Percentiles rank a stretch among this genome's conserved stretches.
Conservation (phyloP, 2,888 invertebrate species). For the Zygogramma bicolorata region DNA sequence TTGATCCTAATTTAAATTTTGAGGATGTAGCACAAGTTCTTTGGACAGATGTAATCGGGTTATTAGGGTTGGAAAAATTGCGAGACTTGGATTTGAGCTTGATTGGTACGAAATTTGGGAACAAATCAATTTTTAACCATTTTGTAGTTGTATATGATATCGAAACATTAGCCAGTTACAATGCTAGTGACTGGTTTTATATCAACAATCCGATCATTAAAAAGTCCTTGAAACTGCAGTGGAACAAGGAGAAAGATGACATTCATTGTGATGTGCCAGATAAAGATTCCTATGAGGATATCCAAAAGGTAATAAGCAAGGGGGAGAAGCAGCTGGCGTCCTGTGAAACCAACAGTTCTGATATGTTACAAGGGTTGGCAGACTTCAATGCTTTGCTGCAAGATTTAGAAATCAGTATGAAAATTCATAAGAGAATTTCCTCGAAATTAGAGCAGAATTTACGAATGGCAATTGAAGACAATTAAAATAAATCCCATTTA, state of each 20-base stretch:
- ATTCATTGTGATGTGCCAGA: slow-evolving; percentile 14
- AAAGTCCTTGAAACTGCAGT: slow-evolving; percentile 63
- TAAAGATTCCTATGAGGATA: slow-evolving; percentile 19
- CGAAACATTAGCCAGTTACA: slow-evolving; percentile 69
- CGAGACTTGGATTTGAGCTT: slow-evolving; percentile 63
- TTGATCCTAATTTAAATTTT: slow-evolving; percentile 65
- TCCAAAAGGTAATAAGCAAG: slow-evolving; percentile 37
- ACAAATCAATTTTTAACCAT: slow-evolving; percentile 57
- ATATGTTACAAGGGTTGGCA: slow-evolving; percentile 52
- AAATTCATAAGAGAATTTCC: slow-evolving; percentile 58
- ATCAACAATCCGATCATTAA: slow-evolving; percentile 59
- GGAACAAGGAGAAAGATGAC: slow-evolving; percentile 38
- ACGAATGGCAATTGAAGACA: slow-evolving; percentile 42
- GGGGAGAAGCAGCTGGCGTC: slow-evolving; percentile 23
- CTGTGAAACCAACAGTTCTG: slow-evolving; percentile 31
- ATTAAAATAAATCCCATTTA: slow-evolving; percentile 15
- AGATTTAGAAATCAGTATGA: slow-evolving; percentile 62
- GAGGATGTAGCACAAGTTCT: slow-evolving; percentile 66
- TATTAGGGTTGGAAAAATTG: slow-evolving; percentile 71
- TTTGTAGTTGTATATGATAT: slow-evolving; percentile 71
- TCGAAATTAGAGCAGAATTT: slow-evolving; percentile 50
- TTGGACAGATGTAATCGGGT: slow-evolving; percentile 71
- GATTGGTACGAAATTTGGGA: slow-evolving; percentile 52
- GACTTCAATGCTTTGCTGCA: slow-evolving; percentile 56
- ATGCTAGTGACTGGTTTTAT: slow-evolving; percentile 73